phyloP scores from a whole-genome alignment of 2,113 vertebrate genomes.

The Numida meleagris region DNA sequence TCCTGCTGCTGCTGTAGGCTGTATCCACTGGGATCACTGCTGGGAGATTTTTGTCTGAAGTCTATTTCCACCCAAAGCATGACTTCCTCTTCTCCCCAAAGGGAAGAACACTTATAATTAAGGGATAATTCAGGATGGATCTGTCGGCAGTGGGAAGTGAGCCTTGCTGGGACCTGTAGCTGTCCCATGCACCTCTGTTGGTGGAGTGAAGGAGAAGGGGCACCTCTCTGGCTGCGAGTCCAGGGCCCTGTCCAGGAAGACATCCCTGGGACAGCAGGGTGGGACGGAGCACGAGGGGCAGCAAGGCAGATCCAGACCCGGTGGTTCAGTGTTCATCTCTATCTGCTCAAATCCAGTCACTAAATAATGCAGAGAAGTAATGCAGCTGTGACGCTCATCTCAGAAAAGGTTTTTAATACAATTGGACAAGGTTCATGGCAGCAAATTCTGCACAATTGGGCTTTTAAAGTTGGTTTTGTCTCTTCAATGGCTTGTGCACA shows the following conservation, averaged over 20 bases:
- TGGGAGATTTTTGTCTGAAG: background rate
- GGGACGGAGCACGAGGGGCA: background rate
- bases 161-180: background rate
- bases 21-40: background rate
- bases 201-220: background rate
- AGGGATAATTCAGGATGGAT: background rate
- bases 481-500: fast-evolving
- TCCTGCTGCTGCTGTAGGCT: fast-evolving
- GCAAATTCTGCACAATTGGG: background rate
- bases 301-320: background rate
- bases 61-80: fast-evolving
- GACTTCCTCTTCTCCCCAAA: background rate
- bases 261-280: background rate
- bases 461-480: background rate
- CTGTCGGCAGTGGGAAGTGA: background rate
- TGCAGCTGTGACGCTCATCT: background rate
- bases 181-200: background rate
- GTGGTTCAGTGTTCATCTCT: background rate
- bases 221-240: background rate
- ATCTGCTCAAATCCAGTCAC: background rate
- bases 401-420: background rate
- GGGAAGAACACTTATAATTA: background rate
- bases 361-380: background rate
- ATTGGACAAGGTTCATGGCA: background rate
- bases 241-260: background rate